Evolutionary conservation across 2,797 vertebrate genomes (phyloP), one percentile per base, ranked within the genome.

Genomic region (Melanotaenia pygmaea): DNA sequence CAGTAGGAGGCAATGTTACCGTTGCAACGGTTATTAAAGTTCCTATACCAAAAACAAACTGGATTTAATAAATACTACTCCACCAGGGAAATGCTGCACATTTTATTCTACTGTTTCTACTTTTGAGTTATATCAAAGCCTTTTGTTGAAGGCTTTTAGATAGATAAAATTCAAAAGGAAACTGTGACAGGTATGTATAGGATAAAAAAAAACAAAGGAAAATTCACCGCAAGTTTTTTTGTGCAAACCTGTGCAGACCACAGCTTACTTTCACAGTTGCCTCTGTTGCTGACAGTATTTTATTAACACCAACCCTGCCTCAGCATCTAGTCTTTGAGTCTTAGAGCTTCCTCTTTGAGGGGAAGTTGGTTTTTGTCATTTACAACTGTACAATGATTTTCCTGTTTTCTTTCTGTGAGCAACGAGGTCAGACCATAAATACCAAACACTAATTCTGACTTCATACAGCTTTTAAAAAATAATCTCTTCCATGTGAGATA

Each of bases 1-100:
- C 72, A 82, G 66, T 13, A 64, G 18, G 8, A 75, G n/a, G 69
- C 11, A 35, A 4, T 34, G 14, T 74, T 8, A 70, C n/a, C 37
- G 4, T 30, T 60, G 0, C 18, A 28, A 13, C 20, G 12, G 34
- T 47, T 28, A 37, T 28, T 59, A 1, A 63, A 37, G 10, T 59
- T 13, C 24, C 12, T 2, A 47, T 57, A 40, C 24, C 4, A 50
- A 50, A 5, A 2, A 34, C 6, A 24, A 16, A 56, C 10, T 64
- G 5, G 2, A 35, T 57, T 18, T 30, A 1, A 56, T 6, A 18
- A 30, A 30, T 30, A 30, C 26, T 56, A n/a, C 18, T n/a, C 30
- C 16, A 11, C 30, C 18, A 1, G 34, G 12, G 5, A 37, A 35
- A 22, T 20, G 3, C n/a, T 22, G 13, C 11, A 30, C 8, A 37